Conservation (phyloP, 1,140 invertebrate genomes). For the Neotoxoptera formosana region DNA sequence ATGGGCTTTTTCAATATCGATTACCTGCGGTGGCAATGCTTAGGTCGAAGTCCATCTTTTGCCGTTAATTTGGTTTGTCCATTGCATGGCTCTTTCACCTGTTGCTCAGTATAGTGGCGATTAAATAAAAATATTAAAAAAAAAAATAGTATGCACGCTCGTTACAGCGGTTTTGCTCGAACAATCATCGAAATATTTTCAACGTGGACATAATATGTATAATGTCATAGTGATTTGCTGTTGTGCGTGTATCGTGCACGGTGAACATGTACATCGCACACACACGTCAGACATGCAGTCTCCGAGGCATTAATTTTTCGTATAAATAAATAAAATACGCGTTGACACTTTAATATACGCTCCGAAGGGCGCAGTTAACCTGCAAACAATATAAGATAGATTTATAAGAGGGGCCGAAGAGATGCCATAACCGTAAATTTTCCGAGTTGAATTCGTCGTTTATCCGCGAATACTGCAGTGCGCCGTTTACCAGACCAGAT, state of each 20-base stretch:
- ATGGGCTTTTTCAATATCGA: too few relatives aligned
- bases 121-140: too few relatives aligned
- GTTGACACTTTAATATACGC: neutral
- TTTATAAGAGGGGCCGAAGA: neutral
- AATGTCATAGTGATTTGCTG: too few relatives aligned
- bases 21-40: too few relatives aligned
- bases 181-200: neutral
- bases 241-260: neutral
- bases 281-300: neutral
- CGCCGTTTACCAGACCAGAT: neutral
- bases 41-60: too few relatives aligned
- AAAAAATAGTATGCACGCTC: too few relatives aligned
- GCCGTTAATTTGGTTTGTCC: too few relatives aligned
- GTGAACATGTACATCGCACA: neutral
- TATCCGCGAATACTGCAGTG: neutral
- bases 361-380: neutral
- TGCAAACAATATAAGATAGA: neutral
- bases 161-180: neutral
- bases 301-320: neutral
- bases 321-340: neutral
- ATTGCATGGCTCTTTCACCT: too few relatives aligned
- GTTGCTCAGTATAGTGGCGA: too few relatives aligned
- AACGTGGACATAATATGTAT: neutral
- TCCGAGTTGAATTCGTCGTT: slow-evolving; percentile 1
- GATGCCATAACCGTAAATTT: slow-evolving; percentile 24